phyloP scores from a whole-genome alignment of 2,888 invertebrate genomes.

The Pammene aurita region DNA sequence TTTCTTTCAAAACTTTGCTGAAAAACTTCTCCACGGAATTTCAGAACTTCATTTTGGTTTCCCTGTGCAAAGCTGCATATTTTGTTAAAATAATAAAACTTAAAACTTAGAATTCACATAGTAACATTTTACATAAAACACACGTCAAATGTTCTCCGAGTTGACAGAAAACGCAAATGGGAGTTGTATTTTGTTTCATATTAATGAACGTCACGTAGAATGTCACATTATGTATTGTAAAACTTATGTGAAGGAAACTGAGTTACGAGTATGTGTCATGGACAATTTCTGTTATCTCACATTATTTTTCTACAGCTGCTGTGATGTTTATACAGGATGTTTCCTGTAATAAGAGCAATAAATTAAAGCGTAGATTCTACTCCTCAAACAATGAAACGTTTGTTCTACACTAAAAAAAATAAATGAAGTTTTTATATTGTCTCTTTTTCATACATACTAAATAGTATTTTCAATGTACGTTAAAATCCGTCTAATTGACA shows the following conservation, averaged over 20 bases:
- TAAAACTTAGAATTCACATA: conserved; percentile 30
- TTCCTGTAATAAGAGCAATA: too few relatives aligned
- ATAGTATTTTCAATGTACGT: too few relatives aligned
- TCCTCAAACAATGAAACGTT: too few relatives aligned
- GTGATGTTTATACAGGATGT: background rate
- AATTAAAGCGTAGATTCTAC: too few relatives aligned
- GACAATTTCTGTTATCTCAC: background rate
- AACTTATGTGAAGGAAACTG: conserved; percentile 13
- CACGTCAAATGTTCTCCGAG: conserved; percentile 17
- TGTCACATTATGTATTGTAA: conserved; percentile 18
- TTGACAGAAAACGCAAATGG: conserved; percentile 16
- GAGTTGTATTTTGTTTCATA: conserved; percentile 13
- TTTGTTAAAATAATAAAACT: conserved; percentile 39
- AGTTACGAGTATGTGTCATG: conserved; percentile 16
- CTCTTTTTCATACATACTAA: too few relatives aligned
- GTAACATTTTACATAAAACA: conserved; percentile 7
- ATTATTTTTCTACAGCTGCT: conserved; percentile 3
- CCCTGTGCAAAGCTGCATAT: conserved; percentile 37
- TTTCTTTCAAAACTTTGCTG: too few relatives aligned
- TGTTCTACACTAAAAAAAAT: too few relatives aligned
- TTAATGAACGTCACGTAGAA: conserved; percentile 32
- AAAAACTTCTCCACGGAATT: conserved; percentile 40
- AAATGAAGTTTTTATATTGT: too few relatives aligned
- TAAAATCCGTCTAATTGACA: too few relatives aligned
- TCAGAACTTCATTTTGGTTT: conserved; percentile 42